Conservation (phyloP, 2,888 invertebrate genomes). For the Ichneumon xanthorius region DNA sequence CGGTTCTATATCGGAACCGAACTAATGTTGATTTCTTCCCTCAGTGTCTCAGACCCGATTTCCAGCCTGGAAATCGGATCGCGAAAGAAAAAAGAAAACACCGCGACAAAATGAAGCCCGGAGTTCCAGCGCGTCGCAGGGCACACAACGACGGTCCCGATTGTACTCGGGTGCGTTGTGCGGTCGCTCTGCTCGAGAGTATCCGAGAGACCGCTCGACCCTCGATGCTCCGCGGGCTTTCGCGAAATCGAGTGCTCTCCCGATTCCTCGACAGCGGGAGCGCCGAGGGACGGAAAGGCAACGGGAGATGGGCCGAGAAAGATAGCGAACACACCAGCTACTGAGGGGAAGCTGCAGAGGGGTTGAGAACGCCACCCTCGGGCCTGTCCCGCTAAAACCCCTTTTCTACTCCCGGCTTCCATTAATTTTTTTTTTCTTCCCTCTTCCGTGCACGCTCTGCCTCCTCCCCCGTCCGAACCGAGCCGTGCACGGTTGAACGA, state of each 20-base stretch:
- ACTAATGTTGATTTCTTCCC: background rate
- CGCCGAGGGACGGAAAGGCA: background rate
- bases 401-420: slow-evolving; percentile 56
- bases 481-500: slow-evolving; percentile 10
- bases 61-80: background rate
- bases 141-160: background rate
- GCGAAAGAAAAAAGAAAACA: background rate
- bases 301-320: background rate
- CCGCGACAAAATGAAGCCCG: slow-evolving; percentile 11
- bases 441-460: slow-evolving; percentile 40
- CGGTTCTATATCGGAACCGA: background rate
- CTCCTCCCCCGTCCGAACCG: slow-evolving; percentile 56
- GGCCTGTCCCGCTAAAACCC: slow-evolving; percentile 41
- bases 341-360: background rate
- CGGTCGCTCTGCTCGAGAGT: background rate
- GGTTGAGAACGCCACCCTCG: background rate
- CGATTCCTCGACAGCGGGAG: background rate
- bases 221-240: background rate
- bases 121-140: background rate
- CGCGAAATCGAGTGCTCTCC: slow-evolving; percentile 7
- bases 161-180: background rate
- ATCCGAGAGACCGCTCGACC: background rate
- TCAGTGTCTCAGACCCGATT: background rate
- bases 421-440: slow-evolving; percentile 59
- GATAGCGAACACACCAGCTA: slow-evolving; percentile 1